These are phyloP conservation scores for Apeltes quadracus DNA, from an alignment of 2,113 vertebrate species.

Conservation along the genomic window DNA sequence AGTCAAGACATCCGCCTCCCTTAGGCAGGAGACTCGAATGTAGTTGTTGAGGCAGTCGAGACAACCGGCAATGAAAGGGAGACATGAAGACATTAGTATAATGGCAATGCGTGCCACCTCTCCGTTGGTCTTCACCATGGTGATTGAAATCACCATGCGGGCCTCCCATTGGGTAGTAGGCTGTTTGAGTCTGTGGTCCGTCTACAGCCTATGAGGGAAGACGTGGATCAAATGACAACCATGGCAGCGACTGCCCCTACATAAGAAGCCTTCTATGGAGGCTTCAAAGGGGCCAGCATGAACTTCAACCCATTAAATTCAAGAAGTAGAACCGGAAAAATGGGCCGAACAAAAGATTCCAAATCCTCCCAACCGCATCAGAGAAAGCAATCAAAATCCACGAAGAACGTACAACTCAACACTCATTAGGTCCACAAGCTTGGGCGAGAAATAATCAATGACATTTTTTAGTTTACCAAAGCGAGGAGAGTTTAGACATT, in stretches of 20 bases:
- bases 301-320: neutral
- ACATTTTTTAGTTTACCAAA: constrained; percentile 24
- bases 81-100: neutral
- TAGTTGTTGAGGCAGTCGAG: too few species aligned
- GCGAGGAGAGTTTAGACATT: constrained; percentile 23
- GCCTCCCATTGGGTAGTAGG: neutral
- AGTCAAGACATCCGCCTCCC: too few species aligned
- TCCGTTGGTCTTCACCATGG: neutral
- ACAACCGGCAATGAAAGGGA: too few species aligned
- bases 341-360: neutral
- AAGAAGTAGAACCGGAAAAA: neutral
- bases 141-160: neutral
- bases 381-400: neutral
- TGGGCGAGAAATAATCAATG: neutral
- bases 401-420: neutral
- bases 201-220: neutral
- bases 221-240: neutral
- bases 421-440: neutral
- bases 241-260: neutral
- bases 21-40: too few species aligned
- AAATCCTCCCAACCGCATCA: neutral
- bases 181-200: neutral
- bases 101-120: neutral
- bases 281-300: neutral
- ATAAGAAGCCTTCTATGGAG: neutral